A percentile compares a stretch with the other conserved stretches of the same genome.
Evolutionary conservation across 2,113 vertebrate species (phyloP).

Genomic region (Myxocyprinus asiaticus): DNA sequence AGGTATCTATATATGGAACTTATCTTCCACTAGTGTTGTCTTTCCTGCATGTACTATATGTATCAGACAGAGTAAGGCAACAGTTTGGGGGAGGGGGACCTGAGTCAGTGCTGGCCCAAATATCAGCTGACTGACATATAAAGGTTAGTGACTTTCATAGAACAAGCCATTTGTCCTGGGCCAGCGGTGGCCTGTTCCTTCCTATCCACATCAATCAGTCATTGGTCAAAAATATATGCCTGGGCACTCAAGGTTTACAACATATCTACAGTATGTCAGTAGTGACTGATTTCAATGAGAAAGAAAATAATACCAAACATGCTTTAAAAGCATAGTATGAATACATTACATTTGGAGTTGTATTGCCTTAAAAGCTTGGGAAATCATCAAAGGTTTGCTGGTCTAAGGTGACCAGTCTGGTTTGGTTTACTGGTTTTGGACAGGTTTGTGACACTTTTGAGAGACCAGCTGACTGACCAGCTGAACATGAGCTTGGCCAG

Average conservation of each 20-base stretch:
- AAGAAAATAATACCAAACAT: background rate
- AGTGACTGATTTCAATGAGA: background rate
- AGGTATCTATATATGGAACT: slow-evolving; percentile 45
- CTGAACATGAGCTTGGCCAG: no score
- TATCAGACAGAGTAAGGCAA: background rate
- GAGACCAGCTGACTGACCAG: no score
- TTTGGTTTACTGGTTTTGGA: no score
- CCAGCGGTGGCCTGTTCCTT: slow-evolving; percentile 52
- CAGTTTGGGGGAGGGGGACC: background rate
- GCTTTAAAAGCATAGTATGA: background rate
- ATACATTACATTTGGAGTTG: background rate
- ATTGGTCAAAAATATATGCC: background rate
- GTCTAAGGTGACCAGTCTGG: no score
- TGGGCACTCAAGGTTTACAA: background rate
- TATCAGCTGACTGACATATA: slow-evolving; percentile 63
- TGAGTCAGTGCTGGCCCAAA: slow-evolving; percentile 60
- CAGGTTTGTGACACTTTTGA: no score
- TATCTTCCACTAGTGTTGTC: slow-evolving; percentile 34
- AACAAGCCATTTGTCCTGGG: slow-evolving; percentile 50
- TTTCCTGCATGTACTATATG: slow-evolving; percentile 37
- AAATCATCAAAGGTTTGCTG: no score
- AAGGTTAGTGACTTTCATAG: slow-evolving; percentile 64
- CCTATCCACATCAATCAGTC: slow-evolving; percentile 51
- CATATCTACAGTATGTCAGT: background rate
- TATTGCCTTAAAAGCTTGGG: background rate